Base-by-base conservation (phyloP, 2,888 invertebrate genomes). In the Chesias legatella region DNA sequence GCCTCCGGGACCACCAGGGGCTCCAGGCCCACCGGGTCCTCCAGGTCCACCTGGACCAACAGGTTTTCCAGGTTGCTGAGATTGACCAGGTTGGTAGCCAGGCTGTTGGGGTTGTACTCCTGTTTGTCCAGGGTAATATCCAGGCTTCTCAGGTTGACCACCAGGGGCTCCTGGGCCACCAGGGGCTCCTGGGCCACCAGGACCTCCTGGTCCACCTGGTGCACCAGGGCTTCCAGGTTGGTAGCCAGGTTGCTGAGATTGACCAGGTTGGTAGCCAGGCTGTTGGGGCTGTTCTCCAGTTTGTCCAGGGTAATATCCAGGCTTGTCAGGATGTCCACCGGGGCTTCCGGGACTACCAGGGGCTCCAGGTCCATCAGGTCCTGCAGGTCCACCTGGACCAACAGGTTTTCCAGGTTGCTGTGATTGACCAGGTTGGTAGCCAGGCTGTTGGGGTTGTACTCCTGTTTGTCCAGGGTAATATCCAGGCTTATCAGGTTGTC, bases 311-410 rank as follows among this genome's bases (percentile, higher is more conserved):
- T 27, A 26, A 42, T 34, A 51, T 33, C 24, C 55, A 41, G 33
- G 58, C 32, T 10, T 27, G 24, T 26, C 58, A 41, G 28, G 60
- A 39, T 33, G 48, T 37, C 63, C 41, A 0, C 53, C 55, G 7
- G 55, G 46, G 77, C 85, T 62, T 43, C 54, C 74, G 10, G 64
- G 64, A 4, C 44, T 51, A 3, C 65, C 73, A 0, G 61, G 58
- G 1, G 49, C 44, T 1, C 61, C 58, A 3, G 56, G 58, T 3
- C 46, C 48, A 10, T 63, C 64, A 33, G 59, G 67, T 6, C 62
- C 61, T 9, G 63, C 61, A 60, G 29, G 56, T 17, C 5, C 63
- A 4, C 58, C 58, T 7, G 61, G 56, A 3, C 48, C 30, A 10
- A 60, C 62, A 0, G 61, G 58, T 13, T 43, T n/a, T 7, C 59